Evolutionary conservation across 1,140 invertebrate species (phyloP), one percentile per base, ranked within the genome.

Genomic region (Marisa cornuarietis): DNA sequence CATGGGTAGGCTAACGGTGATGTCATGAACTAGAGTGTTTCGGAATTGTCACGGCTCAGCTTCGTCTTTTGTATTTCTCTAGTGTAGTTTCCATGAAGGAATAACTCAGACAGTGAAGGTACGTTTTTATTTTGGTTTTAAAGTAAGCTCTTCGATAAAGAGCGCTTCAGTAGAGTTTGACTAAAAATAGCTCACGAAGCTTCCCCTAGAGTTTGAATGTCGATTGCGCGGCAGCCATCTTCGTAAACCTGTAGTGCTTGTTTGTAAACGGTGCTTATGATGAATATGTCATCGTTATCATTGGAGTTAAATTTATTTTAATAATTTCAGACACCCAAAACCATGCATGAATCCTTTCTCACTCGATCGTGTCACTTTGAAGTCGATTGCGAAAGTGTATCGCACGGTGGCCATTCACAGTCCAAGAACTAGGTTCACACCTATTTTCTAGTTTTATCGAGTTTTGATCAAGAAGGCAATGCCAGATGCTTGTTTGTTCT

Each of bases 151-250:
- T n/a, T 20, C 77, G 68, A 24, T 31, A 18, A 22, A 16, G n/a
- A 54, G 14, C 18, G 49, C 20, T 22, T 26, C 68, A 9, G 42
- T 16, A 65, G 18, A 71, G 63, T 62, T 58, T 20, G 20, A 26
- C 51, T 73, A 73, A 54, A 77, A 68, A 42, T 69, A 69, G 65
- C 65, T n/a, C 52, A 13, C 76, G 14, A 18, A 5, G 16, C 49
- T 24, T 5, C 31, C 18, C 24, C 76, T 65, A 63, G 75, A 68
- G 63, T 77, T 77, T 77, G 76, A 77, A 77, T 76, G 52, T 52
- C 63, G 42, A 77, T 77, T 76, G 74, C 76, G 76, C 76, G 76
- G 76, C 76, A 77, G 76, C 76, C 76, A 77, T 77, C 63, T 77
- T 77, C 76, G 76, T 54, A 18, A 58, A 58, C 11, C 54, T 18